Base-by-base conservation (phyloP, 1,140 invertebrate species). In the Pseudomyrmex cubaensis region DNA sequence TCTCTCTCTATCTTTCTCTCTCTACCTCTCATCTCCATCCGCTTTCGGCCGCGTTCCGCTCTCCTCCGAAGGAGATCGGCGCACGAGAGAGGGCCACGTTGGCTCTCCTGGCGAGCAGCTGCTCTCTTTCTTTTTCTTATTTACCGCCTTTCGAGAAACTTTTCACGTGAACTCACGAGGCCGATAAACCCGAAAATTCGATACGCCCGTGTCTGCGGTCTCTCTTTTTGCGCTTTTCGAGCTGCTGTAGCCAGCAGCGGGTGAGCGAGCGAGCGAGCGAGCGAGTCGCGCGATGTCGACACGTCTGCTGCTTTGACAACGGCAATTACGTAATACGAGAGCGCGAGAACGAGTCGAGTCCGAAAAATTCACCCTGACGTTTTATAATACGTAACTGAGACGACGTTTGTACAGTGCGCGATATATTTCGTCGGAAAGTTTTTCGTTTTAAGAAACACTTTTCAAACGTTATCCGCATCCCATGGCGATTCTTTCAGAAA, bases 61-160 rank as follows among this genome's bases (percentile, higher is more conserved):
- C 46, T 82, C n/a, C 57, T 82, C 48, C 35, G 35, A 35, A 35
- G 22, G 52, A 87, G 46, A 86, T 80, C 61, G 25, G 35, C 35
- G 25, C 54, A 20, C 57, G 63, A 80, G 54, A 70, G 35, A 78
- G 35, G 74, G 82, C 70, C 86, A 84, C 69, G 72, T 83, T 85
- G 80, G 72, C 70, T 75, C 35, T 78, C 17, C 22, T 78, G 25
- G 54, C 52, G 59, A 87, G 82, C 86, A 87, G 85, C 86, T 87
- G 86, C 64, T 74, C 66, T 70, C 17, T 70, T 13, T 62, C 52
- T 12, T 9, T 48, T n/a, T 54, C 17, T 64, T 82, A 13, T 35
- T 25, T 83, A 15, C 52, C 15, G 2, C 7, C 25, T 50, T 48
- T 5, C 46, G n/a, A 64, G 3, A 52, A n/a, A 70, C 3, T 70